phyloP scores from a whole-genome alignment of 1,140 invertebrate genomes.

The Lordiphosa clarofinis region DNA sequence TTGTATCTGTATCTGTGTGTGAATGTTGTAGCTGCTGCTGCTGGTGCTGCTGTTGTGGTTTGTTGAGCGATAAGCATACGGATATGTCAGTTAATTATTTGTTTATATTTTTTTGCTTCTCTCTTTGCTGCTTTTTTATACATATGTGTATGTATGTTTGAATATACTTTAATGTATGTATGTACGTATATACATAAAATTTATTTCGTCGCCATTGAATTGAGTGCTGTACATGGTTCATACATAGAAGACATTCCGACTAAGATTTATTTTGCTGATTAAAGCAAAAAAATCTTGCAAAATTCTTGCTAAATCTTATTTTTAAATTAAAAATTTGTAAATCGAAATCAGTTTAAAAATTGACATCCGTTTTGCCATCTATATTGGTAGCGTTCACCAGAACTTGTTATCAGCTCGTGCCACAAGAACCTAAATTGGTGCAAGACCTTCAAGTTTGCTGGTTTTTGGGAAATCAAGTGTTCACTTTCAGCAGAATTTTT shows the following conservation, averaged over 20 bases:
- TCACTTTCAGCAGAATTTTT: too few species aligned
- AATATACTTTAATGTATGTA: constrained; percentile 9
- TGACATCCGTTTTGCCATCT: constrained; percentile 12
- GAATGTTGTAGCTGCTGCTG: constrained; percentile 9
- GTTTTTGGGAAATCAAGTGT: too few species aligned
- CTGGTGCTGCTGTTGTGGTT: constrained; percentile 39
- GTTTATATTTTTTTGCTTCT: constrained; percentile 68
- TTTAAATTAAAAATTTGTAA: too few species aligned
- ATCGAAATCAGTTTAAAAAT: constrained; percentile 1
- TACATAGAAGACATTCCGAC: constrained; percentile 21
- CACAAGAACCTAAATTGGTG: too few species aligned
- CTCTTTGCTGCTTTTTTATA: constrained; percentile 18
- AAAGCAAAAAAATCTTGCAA: constrained; percentile 24
- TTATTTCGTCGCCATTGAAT: constrained; percentile 16
- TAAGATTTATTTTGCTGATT: constrained; percentile 47
- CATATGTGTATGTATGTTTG: constrained; percentile 17
- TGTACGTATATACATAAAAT: constrained; percentile 17
- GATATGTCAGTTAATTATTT: constrained; percentile 78
- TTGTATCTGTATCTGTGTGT: constrained; percentile 17
- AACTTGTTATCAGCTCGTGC: too few species aligned
- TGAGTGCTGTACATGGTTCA: constrained; percentile 10
- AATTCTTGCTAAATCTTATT: too few species aligned
- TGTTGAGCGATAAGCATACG: constrained; percentile 76
- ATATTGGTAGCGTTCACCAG: too few species aligned
- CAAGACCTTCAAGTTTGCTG: too few species aligned